A percentile compares a stretch with the other conserved stretches of the same genome.
phyloP scores from a whole-genome alignment of 2,888 invertebrate species.

The Phalera bucephala region DNA sequence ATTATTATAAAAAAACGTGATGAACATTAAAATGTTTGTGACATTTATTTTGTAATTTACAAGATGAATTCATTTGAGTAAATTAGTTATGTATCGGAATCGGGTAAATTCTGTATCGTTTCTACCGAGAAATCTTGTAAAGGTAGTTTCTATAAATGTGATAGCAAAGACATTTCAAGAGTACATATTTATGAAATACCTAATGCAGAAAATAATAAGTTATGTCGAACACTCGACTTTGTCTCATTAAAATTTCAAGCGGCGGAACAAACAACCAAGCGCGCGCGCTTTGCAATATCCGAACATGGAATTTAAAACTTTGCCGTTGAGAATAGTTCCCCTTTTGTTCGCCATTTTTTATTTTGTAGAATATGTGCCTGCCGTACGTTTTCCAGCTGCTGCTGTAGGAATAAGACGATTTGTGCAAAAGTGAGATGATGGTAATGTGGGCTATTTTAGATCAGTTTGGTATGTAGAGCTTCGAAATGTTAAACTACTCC shows the following conservation, averaged over 20 bases:
- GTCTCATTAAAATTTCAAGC: constrained; percentile 55
- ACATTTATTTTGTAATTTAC: too few relatives aligned
- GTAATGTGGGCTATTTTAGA: too few relatives aligned
- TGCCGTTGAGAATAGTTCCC: constrained; percentile 30
- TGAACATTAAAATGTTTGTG: too few relatives aligned
- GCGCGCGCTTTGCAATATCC: constrained; percentile 43
- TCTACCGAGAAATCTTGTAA: too few relatives aligned
- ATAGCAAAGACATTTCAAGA: neutral
- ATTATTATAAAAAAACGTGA: too few relatives aligned
- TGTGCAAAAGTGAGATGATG: too few relatives aligned
- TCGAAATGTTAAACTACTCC: too few relatives aligned
- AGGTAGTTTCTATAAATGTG: neutral
- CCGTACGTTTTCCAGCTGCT: constrained; percentile 23
- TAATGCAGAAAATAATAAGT: constrained; percentile 21
- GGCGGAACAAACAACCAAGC: constrained; percentile 42
- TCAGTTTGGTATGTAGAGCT: too few relatives aligned
- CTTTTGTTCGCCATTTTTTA: constrained; percentile 31
- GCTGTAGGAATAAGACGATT: too few relatives aligned
- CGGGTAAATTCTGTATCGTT: too few relatives aligned
- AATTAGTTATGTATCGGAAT: too few relatives aligned
- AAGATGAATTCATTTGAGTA: too few relatives aligned
- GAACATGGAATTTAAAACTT: constrained; percentile 49
- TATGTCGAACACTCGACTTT: constrained; percentile 31
- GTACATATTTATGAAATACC: constrained; percentile 24
- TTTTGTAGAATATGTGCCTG: constrained; percentile 20